These are phyloP conservation scores for Catharus minimus DNA, from an alignment of 2,113 vertebrate species.

Conservation along the genomic window DNA sequence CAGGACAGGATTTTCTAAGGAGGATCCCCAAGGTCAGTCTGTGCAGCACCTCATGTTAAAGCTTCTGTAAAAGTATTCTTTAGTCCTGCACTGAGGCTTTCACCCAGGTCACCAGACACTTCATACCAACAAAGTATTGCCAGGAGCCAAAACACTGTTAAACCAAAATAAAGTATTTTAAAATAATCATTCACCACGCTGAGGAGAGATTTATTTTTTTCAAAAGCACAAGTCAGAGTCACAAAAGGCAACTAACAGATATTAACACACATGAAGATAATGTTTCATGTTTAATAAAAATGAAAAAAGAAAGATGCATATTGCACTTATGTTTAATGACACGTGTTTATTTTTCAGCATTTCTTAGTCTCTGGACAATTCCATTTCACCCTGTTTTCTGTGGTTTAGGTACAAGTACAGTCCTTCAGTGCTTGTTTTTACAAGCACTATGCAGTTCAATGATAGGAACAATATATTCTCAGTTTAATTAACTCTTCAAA, in stretches of 20 bases:
- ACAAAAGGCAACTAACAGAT: not conserved
- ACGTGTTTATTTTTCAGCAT: not conserved
- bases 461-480: not conserved
- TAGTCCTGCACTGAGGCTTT: not conserved
- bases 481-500: not conserved
- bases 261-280: not conserved
- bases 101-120: not conserved
- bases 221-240: not conserved
- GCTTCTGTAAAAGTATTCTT: not conserved
- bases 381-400: not conserved
- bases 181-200: not conserved
- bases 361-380: not conserved
- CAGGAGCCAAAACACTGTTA: not conserved
- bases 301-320: accelerated
- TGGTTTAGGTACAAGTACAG: not conserved
- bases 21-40: too few relatives aligned
- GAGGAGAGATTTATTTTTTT: not conserved
- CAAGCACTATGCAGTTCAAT: not conserved
- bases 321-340: not conserved
- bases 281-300: not conserved
- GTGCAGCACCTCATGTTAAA: not conserved
- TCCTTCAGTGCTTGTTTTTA: not conserved
- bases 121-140: not conserved
- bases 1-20: not conserved
- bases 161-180: not conserved